These are phyloP conservation scores for Gerris lacustris DNA, from an alignment of 2,888 invertebrate species.

Conservation along the genomic window DNA sequence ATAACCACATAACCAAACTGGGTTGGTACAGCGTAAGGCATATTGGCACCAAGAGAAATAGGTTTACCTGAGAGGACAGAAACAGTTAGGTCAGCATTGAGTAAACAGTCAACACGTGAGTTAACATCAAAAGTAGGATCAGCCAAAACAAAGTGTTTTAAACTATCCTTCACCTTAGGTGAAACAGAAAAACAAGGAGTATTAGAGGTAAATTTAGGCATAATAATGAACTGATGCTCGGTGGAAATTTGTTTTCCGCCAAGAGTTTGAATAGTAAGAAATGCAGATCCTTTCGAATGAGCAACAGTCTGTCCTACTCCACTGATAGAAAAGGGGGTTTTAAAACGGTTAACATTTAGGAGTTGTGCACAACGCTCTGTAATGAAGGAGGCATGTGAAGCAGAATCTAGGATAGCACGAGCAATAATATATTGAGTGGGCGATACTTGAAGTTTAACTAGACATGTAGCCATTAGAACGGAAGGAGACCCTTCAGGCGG, in stretches of 20 bases:
- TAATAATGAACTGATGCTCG: not conserved
- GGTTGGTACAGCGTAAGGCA: not conserved
- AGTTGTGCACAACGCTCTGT: not conserved
- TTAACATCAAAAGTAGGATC: not conserved
- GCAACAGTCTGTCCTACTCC: not conserved
- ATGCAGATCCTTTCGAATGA: not conserved
- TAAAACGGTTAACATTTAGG: not conserved
- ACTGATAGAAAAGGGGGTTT: not conserved
- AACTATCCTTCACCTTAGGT: not conserved
- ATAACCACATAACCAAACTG: not conserved
- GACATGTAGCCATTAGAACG: not conserved
- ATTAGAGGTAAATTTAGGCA: not conserved
- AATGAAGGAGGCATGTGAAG: not conserved
- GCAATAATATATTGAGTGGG: not conserved
- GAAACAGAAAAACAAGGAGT: not conserved
- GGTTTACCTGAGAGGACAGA: not conserved
- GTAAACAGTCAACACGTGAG: not conserved
- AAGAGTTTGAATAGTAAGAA: not conserved
- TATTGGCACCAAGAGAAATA: not conserved
- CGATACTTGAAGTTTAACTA: conserved; percentile 1
- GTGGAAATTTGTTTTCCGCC: not conserved
- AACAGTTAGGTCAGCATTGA: not conserved
- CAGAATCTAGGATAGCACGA: not conserved
- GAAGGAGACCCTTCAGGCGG: not conserved
- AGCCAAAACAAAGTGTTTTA: not conserved